phyloP scores from a whole-genome alignment of 1,140 invertebrate species.

The Rhyzopertha dominica region DNA sequence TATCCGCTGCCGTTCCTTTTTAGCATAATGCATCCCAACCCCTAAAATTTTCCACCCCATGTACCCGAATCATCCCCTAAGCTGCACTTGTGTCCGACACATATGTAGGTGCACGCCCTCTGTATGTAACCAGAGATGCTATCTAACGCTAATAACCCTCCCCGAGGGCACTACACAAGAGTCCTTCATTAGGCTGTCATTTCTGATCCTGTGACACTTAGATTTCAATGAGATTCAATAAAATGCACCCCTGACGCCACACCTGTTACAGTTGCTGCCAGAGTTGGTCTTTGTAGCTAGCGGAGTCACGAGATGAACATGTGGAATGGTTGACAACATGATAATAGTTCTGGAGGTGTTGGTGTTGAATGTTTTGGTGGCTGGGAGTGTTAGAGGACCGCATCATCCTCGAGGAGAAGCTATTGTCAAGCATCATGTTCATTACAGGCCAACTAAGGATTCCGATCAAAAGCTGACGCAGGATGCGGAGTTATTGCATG shows the following conservation, averaged over 20 bases:
- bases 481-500: constrained; percentile 62
- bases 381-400: constrained; percentile 53
- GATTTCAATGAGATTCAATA: constrained; percentile 38
- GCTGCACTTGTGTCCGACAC: constrained; percentile 38
- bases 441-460: constrained; percentile 49
- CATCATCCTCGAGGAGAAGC: constrained; percentile 63
- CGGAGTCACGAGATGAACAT: too few species aligned
- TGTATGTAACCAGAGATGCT: constrained; percentile 41
- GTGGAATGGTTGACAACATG: constrained; percentile 7
- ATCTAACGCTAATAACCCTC: constrained; percentile 41
- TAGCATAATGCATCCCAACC: too few species aligned
- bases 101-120: constrained; percentile 36
- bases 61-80: too few species aligned
- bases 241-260: constrained; percentile 19
- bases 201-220: constrained; percentile 39
- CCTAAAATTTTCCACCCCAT: too few species aligned
- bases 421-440: constrained; percentile 55
- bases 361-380: constrained; percentile 10
- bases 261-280: constrained; percentile 14
- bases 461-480: constrained; percentile 56
- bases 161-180: constrained; percentile 22
- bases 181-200: constrained; percentile 41
- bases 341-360: constrained; percentile 10
- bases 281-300: too few species aligned
- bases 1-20: too few species aligned